Base-by-base conservation (phyloP, 2,797 vertebrate species). In the Lates japonicus region DNA sequence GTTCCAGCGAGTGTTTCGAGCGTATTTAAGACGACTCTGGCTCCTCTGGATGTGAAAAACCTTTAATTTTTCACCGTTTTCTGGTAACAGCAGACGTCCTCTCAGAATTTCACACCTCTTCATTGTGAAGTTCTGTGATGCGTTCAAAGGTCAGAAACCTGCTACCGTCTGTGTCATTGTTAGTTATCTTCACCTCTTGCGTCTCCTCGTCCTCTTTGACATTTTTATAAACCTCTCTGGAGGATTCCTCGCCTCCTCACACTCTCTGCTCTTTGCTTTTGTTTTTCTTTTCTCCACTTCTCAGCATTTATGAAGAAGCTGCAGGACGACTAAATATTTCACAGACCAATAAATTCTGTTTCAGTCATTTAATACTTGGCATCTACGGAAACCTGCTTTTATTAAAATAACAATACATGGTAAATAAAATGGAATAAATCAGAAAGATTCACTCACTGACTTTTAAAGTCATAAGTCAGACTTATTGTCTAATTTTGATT, bases 71-170 rank as follows among this genome's bases (percentile, higher is more conserved):
- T 37, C 14, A 63, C 41, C 2, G 2, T 37, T 49, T 72, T 25
- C 35, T 5, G 14, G 20, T 0, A 3, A 42, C 12, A 13, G 41
- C 12, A 42, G 66, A 3, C 39, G 19, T 54, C 74, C 67, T 20
- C 14, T 3, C 41, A 48, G 73, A 59, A 65, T 37, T 71, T 64
- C 46, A 35, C 29, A 63, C 13, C 1, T 70, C 54, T 57, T 59
- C 37, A n/a, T 44, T 39, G 35, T 39, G 13, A 66, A 66, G 41
- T 55, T 37, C 74, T 67, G 8, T 81, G 74, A 74, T 17, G 70
- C 66, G 13, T 81, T 59, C 71, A 82, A 70, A 72, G 80, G 83
- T 85, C 79, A 75, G 55, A 72, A 78, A 68, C 59, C 64, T 44
- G 52, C 60, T 1, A 16, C 52, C 64, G 22, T 59, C 71, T 58